Conservation (phyloP, 2,113 vertebrate species). For the Spea bombifrons region DNA sequence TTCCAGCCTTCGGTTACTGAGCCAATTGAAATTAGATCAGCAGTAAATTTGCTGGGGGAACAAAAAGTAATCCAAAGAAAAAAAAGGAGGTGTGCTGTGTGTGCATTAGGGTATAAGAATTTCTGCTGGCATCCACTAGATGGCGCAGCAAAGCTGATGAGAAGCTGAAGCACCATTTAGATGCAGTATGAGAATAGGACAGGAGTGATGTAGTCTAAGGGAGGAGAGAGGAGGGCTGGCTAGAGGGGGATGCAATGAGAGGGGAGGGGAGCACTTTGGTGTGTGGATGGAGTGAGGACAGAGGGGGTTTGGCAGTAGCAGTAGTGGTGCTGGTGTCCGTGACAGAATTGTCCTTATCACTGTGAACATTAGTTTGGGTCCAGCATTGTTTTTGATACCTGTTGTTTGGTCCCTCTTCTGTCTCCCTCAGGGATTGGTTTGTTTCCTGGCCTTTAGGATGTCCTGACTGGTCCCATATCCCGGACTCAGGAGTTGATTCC, state of each 20-base stretch:
- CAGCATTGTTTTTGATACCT: conserved; percentile 24
- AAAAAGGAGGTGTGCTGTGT: background rate
- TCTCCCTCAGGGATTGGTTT: conserved; percentile 20
- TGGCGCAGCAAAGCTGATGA: conserved; percentile 1
- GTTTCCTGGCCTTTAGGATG: conserved; percentile 23
- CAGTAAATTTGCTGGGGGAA: no score
- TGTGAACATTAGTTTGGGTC: conserved; percentile 22
- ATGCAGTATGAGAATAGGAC: conserved; percentile 7
- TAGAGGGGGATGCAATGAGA: conserved; percentile 25
- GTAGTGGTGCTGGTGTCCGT: conserved; percentile 30
- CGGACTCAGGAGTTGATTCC: conserved; percentile 39
- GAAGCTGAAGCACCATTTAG: background rate
- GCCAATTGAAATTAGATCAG: no score
- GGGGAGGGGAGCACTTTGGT: conserved; percentile 13
- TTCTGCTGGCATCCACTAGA: conserved; percentile 11
- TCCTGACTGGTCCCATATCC: conserved; percentile 43
- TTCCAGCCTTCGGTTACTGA: no score
- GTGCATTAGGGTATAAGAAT: background rate
- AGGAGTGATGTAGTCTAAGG: conserved; percentile 40
- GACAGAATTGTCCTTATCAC: background rate
- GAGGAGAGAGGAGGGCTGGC: conserved; percentile 41
- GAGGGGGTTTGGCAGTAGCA: conserved; percentile 37
- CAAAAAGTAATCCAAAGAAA: no score
- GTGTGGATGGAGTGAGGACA: conserved; percentile 31
- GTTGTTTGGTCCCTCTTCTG: conserved; percentile 25